Conservation (phyloP, 2,113 vertebrate genomes). For the Pithys albifrons region DNA sequence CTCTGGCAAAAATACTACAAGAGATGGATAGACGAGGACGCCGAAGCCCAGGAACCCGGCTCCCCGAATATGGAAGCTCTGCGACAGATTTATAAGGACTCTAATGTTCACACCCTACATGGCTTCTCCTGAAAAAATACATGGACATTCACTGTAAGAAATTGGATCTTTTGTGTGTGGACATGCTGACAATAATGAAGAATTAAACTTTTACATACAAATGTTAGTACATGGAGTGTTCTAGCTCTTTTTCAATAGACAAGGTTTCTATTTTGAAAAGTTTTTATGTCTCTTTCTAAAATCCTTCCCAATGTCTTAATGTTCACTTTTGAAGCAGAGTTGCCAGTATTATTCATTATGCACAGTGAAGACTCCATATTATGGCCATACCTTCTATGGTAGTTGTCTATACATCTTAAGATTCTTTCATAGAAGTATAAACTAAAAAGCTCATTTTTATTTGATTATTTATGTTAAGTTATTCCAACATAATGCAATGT, state of each 20-base stretch:
- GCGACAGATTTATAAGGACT: too few relatives aligned
- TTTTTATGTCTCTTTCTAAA: neutral
- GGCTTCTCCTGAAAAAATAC: neutral
- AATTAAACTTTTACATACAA: neutral
- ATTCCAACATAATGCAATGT: neutral
- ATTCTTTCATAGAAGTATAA: neutral
- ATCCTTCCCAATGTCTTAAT: neutral
- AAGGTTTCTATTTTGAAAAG: neutral
- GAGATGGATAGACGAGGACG: too few relatives aligned
- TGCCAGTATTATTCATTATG: neutral
- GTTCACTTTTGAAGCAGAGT: neutral
- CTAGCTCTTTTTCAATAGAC: neutral
- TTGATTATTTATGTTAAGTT: neutral
- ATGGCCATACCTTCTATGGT: rapidly evolving
- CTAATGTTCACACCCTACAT: too few relatives aligned
- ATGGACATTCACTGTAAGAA: neutral
- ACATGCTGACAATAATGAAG: neutral
- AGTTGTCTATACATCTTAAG: neutral
- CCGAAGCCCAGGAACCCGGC: too few relatives aligned
- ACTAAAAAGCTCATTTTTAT: neutral
- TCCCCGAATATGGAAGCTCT: too few relatives aligned
- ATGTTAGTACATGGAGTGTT: neutral
- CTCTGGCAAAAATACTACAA: too few relatives aligned
- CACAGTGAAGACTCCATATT: neutral
- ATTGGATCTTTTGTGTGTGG: rapidly evolving